Base-by-base conservation (phyloP, 2,797 vertebrate genomes). In the Merluccius polli region DNA sequence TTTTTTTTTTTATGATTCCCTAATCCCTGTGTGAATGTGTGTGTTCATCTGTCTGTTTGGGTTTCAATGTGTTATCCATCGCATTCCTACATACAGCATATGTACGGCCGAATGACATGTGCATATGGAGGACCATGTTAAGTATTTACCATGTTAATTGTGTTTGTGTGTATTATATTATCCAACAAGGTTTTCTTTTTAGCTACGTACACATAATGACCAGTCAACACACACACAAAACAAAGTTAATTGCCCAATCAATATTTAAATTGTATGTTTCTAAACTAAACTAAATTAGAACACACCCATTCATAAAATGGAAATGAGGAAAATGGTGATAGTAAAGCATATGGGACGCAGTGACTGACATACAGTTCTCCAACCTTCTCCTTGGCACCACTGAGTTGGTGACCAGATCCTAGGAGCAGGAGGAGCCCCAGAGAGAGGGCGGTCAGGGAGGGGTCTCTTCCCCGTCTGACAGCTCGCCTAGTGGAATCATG, bases 1-100 rank as follows among this genome's bases (percentile, higher is more conserved):
- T 84, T 75, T 78, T 44, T 68, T 73, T 13, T 77, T 82, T 85
- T 89, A 89, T 89, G 87, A 78, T 78, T 86, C 77, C 77, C 82
- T 24, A 63, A 80, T 83, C 80, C 77, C 77, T 75, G 30, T 75
- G 18, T 75, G 80, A 78, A 63, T 78, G 74, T 77, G 52, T 35
- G 33, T 38, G 36, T 38, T 38, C n/a, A n/a, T 59, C n/a, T 5
- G 21, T n/a, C 52, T 24, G 52, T 59, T 59, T 59, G 52, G 52
- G 52, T 59, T 59, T 24, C 21, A 52, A 8, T 21, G 44, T 52
- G 16, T 5, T n/a, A 24, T 48, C 18, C 16, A 21, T 59, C 52
- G 24, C 44, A 52, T 52, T 52, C 44, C 44, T 52, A 52, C 44
- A 15, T 18, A 52, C 21, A 59, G 21, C 21, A n/a, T 59, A 2